Conservation (phyloP, 2,888 invertebrate genomes). For the Amphipoea oculea region DNA sequence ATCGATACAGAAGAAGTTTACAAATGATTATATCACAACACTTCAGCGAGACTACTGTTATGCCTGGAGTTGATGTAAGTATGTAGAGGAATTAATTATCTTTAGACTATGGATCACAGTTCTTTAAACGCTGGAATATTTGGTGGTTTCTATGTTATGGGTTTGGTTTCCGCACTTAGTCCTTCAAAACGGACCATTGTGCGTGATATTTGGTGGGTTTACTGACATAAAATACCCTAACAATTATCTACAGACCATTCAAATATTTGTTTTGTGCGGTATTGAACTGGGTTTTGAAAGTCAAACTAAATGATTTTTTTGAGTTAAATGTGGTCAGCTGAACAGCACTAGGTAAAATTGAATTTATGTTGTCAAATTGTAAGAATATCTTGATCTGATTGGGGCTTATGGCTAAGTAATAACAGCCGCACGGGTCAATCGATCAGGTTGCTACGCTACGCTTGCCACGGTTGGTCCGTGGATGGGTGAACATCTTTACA, state of each 20-base stretch:
- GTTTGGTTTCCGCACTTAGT: too few species aligned
- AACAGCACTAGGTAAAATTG: too few species aligned
- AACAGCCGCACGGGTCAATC: too few species aligned
- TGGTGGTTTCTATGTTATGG: not conserved
- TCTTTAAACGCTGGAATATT: not conserved
- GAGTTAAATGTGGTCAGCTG: not conserved
- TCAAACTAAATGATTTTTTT: not conserved
- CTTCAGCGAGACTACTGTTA: slow-evolving; percentile 84
- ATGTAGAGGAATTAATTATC: not conserved
- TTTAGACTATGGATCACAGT: not conserved
- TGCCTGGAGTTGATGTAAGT: slow-evolving; percentile 87
- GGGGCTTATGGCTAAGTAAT: too few species aligned
- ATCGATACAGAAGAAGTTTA: slow-evolving; percentile 75
- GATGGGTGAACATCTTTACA: too few species aligned
- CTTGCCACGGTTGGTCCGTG: too few species aligned
- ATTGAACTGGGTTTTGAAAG: not conserved
- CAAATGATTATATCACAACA: slow-evolving; percentile 85
- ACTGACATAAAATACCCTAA: not conserved
- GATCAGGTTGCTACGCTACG: too few species aligned
- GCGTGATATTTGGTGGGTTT: too few species aligned
- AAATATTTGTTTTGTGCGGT: not conserved
- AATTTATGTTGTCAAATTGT: not conserved
- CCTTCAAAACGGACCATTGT: too few species aligned
- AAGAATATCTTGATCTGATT: not conserved
- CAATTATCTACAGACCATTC: not conserved